Evolutionary conservation across 2,113 vertebrate genomes (phyloP), one percentile per base, ranked within the genome.

Genomic region (Delphinapterus leucas): DNA sequence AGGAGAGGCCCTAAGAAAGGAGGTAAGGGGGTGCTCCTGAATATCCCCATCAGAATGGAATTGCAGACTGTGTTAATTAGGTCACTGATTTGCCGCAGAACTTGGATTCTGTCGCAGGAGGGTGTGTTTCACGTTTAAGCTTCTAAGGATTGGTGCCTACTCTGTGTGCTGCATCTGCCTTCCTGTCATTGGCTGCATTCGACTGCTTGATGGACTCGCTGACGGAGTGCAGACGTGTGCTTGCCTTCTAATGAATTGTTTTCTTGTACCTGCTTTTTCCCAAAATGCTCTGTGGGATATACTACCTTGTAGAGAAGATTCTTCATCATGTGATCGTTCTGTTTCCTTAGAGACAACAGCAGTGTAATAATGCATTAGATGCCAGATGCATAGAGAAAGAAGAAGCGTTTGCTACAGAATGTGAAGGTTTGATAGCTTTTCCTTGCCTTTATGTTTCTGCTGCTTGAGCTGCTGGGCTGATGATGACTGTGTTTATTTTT

Each of bases 271-370:
- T 71, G 8, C 38, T 25, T 61, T 96, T 23, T 10, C 55, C 86
- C 17, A 1, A 13, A 58, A 25, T 83, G 0, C 77, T 63, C 33
- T 82, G 53, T 6, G 47, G 36, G 90, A 7, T 92, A 44, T 47
- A 58, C 3, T 44, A 14, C 93, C 89, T 71, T 38, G 61, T 33
- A 71, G 81, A 49, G 90, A 95, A 90, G 98, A 98, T 98, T 98
- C 98, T 31, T 92, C 86, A 82, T 98, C 98, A 99, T 83, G 98
- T 99, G 99, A 98, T 96, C 31, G 82, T 93, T 49, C 98, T 98
- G 99, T 99, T 99, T 99, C 99, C 99, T 98, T 99, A 98, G 99
- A 98, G 99, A 99, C 99, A 97, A 97, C 98, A 97, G 98, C 98
- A 96, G 97, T 98, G 97, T 97, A 98, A 98, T 98, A 98, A 98